Base-by-base conservation (phyloP, 2,113 vertebrate species). In the Ammospiza caudacuta region DNA sequence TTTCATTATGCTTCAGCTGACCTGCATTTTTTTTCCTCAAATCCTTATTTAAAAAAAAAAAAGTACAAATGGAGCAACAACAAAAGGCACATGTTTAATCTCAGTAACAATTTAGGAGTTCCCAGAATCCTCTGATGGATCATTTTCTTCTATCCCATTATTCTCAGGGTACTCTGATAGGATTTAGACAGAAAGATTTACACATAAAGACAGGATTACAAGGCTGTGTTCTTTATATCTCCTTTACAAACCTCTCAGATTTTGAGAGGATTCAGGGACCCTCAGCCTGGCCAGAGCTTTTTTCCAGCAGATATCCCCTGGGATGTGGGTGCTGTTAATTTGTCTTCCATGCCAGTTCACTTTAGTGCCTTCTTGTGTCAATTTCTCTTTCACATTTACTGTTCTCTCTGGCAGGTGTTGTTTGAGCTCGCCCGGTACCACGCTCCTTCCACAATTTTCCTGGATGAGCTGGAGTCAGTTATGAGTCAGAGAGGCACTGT, bases 391-490 rank as follows among this genome's bases (percentile, higher is more conserved):
- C 27, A 15, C 21, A 7, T 84, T 76, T 61, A 23, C 39, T 61
- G 69, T 96, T 95, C 52, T 69, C 84, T 94, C 49, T 68, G 17
- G 41, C 96, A 99, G 99, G 99, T 99, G 49, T 91, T 99, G 62
- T 99, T 99, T 97, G 99, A 99, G 97, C 98, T 99, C 66, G 99
- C 99, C 79, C 97, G 99, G 73, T 99, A 99, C 92, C 99, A 99
- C 2, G 99, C 99, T 31, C 99, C 99, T 41, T 99, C 99, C 93
- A 99, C 99, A 12, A 99, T 99, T 96, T 99, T 99, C 97, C 97
- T 99, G 98, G 99, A 99, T 66, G 99, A 99, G 95, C 97, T 99
- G 97, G 99, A 99, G 94, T 99, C 99, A 2, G 98, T 99, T 88
- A 99, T 99, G 99, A 98, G 99, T 80, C 99, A 99, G 73, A 99